phyloP scores from a whole-genome alignment of 2,888 invertebrate genomes.

The Margaritifera margaritifera region DNA sequence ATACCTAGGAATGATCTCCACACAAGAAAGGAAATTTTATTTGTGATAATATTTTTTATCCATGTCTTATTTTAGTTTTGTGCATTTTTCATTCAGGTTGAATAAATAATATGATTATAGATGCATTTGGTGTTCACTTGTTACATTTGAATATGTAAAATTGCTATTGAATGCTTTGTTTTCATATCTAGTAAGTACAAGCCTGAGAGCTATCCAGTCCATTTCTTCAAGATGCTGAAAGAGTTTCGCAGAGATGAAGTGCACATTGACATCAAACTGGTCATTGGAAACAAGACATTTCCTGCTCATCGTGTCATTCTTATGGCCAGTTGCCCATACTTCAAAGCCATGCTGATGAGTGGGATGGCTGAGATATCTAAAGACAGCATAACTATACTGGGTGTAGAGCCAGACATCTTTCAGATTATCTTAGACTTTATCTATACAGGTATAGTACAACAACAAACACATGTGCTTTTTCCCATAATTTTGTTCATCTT shows the following conservation, averaged over 20 bases:
- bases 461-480: too few species aligned
- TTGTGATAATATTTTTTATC: too few species aligned
- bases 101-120: too few species aligned
- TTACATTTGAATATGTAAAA: too few species aligned
- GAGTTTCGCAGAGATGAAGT: conserved; percentile 34
- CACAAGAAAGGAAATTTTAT: too few species aligned
- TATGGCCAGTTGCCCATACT: conserved; percentile 92
- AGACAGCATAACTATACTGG: conserved; percentile 84
- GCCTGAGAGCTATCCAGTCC: conserved; percentile 24
- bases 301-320: conserved; percentile 87
- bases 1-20: too few species aligned
- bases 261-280: conserved; percentile 55
- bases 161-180: too few species aligned
- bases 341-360: conserved; percentile 93
- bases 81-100: too few species aligned
- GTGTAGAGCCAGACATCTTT: conserved; percentile 79
- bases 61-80: too few species aligned
- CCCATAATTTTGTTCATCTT: too few species aligned
- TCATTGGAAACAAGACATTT: conserved; percentile 49
- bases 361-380: conserved; percentile 88
- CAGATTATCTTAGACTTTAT: conserved; percentile 88
- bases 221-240: conserved; percentile 39
- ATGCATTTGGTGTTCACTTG: too few species aligned
- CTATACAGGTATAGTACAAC: conserved; percentile 77
- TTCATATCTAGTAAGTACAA: conserved; percentile 16